Evolutionary conservation across 2,888 invertebrate species (phyloP).

Genomic region (Hypsopygia costalis): DNA sequence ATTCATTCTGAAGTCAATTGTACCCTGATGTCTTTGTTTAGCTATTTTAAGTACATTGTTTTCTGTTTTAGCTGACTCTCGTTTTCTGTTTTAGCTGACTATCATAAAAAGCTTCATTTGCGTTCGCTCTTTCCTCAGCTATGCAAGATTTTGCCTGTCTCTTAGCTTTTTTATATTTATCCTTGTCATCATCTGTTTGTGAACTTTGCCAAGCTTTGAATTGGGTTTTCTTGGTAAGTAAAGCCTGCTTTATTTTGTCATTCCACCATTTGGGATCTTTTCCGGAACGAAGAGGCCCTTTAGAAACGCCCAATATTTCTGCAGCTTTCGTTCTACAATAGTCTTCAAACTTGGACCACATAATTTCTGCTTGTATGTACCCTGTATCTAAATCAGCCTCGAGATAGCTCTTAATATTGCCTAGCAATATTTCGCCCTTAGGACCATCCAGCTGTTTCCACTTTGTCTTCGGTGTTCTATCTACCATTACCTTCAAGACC

Average conservation of each 20-base stretch:
- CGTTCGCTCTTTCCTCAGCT: neutral
- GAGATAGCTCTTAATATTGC: too few relatives aligned
- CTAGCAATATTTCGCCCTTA: slow-evolving; percentile 1
- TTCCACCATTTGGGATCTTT: slow-evolving; percentile 9
- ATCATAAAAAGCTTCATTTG: neutral
- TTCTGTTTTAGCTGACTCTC: neutral
- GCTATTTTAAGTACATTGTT: neutral
- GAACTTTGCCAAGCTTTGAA: slow-evolving; percentile 5
- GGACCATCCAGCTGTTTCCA: slow-evolving; percentile 1
- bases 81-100: too few relatives aligned
- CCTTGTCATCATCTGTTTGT: neutral
- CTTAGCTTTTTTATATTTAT: too few relatives aligned
- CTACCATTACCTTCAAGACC: neutral
- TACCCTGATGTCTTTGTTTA: neutral
- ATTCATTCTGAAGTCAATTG: neutral
- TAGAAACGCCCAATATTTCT: slow-evolving; percentile 1
- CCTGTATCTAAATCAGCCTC: too few relatives aligned
- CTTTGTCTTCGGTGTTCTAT: slow-evolving; percentile 2
- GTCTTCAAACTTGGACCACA: slow-evolving; percentile 1
- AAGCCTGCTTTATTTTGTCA: slow-evolving; percentile 1
- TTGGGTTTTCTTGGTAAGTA: slow-evolving; percentile 2
- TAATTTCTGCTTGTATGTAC: neutral
- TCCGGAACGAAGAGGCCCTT: slow-evolving; percentile 1
- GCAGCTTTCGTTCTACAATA: neutral
- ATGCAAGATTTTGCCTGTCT: neutral